Conservation (phyloP, 1,140 invertebrate genomes). For the Leptestheria dahalacensis region DNA sequence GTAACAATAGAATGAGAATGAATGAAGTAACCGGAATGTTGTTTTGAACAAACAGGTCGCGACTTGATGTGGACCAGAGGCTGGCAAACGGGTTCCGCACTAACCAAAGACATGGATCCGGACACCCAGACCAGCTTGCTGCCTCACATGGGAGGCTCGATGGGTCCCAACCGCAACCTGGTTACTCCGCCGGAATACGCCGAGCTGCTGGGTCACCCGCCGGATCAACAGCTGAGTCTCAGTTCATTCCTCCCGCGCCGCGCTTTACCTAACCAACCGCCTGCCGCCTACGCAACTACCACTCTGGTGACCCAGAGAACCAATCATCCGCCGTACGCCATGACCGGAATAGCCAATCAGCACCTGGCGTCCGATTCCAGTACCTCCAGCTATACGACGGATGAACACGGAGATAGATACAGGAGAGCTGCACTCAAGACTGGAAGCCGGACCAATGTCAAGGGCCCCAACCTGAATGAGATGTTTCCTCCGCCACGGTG, state of each 20-base stretch:
- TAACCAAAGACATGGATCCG: constrained; percentile 3
- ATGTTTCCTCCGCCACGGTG: constrained; percentile 8
- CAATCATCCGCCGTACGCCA: constrained; percentile 4
- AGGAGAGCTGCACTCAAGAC: not conserved
- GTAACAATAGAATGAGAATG: too few species aligned
- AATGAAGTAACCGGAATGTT: too few species aligned
- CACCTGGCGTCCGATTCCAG: constrained; percentile 3
- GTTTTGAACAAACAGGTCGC: too few species aligned
- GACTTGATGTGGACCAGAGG: constrained; percentile 14
- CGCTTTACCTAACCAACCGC: not conserved
- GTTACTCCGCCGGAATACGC: constrained; percentile 11
- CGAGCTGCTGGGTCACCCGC: constrained; percentile 2
- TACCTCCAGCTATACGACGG: constrained; percentile 12
- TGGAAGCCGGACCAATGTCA: constrained; percentile 1
- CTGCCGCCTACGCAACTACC: constrained; percentile 14
- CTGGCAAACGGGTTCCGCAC: constrained; percentile 12
- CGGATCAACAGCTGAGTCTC: constrained; percentile 3
- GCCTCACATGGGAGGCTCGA: not conserved
- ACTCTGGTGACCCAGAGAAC: constrained; percentile 7
- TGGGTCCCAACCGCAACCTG: not conserved
- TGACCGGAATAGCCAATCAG: constrained; percentile 1
- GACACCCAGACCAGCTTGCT: constrained; percentile 3
- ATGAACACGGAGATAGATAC: not conserved
- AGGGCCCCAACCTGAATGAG: constrained; percentile 7
- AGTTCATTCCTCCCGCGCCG: constrained; percentile 10